These are phyloP conservation scores for Sebastes vulpes DNA, from an alignment of 2,797 vertebrate species.

Conservation along the genomic window DNA sequence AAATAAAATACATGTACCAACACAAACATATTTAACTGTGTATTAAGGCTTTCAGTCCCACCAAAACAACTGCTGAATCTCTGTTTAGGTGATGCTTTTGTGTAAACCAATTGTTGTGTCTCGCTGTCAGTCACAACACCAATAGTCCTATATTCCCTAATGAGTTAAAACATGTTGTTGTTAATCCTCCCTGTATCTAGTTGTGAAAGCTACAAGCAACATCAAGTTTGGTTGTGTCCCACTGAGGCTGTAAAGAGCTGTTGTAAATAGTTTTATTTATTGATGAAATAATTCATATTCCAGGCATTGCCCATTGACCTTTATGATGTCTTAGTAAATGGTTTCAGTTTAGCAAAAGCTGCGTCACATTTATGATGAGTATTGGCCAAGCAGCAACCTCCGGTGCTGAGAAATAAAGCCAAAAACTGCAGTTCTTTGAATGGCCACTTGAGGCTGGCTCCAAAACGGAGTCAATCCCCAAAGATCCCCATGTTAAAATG, in stretches of 20 bases:
- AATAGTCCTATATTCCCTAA: neutral
- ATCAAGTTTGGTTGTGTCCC: neutral
- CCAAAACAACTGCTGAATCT: neutral
- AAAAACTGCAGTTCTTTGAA: no score
- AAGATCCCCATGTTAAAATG: no score
- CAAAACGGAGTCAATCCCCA: no score
- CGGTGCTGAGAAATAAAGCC: no score
- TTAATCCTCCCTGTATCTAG: neutral
- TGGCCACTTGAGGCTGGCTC: no score
- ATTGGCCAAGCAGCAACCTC: no score
- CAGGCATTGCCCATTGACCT: no score
- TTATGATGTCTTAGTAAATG: no score
- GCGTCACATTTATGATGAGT: no score
- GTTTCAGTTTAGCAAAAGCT: no score
- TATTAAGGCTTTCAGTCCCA: neutral
- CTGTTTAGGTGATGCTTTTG: neutral
- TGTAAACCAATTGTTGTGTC: neutral
- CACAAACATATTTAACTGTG: neutral
- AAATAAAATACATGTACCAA: neutral
- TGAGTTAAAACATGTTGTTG: neutral
- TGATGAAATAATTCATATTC: no score
- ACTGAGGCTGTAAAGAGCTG: neutral
- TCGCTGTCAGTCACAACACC: neutral
- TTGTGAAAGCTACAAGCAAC: neutral
- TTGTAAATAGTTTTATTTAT: no score